Conservation (phyloP, 2,113 vertebrate genomes). For the Regulus satrapa region DNA sequence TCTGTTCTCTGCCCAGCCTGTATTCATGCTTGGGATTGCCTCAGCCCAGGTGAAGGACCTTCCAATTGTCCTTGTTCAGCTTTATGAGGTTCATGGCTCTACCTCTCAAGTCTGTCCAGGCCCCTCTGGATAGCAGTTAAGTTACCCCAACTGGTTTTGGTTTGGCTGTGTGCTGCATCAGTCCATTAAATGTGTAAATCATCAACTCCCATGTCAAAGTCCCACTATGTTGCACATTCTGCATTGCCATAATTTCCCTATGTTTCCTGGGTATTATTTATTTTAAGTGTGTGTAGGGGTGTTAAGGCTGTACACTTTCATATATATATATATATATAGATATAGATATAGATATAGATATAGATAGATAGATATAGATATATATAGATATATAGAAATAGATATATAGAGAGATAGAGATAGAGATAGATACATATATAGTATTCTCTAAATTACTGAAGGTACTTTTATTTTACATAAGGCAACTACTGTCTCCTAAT, state of each 20-base stretch:
- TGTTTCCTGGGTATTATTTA: neutral
- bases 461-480: neutral
- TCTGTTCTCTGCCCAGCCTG: neutral
- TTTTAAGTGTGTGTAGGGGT: neutral
- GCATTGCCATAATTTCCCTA: neutral
- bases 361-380: no score
- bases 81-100: neutral
- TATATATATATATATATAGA: no score
- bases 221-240: accelerated
- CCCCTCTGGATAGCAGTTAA: neutral
- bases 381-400: no score
- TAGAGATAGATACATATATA: no score
- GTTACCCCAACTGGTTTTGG: neutral
- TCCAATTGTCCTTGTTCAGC: neutral
- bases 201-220: neutral
- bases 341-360: no score
- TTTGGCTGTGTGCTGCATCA: neutral
- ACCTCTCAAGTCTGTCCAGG: neutral
- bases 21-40: neutral
- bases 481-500: neutral
- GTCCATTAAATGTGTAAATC: neutral
- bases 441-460: neutral
- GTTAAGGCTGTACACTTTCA: neutral
- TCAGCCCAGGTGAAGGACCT: neutral
- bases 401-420: no score